Conservation (phyloP, 2,113 vertebrate species). For the Gila orcuttii region DNA sequence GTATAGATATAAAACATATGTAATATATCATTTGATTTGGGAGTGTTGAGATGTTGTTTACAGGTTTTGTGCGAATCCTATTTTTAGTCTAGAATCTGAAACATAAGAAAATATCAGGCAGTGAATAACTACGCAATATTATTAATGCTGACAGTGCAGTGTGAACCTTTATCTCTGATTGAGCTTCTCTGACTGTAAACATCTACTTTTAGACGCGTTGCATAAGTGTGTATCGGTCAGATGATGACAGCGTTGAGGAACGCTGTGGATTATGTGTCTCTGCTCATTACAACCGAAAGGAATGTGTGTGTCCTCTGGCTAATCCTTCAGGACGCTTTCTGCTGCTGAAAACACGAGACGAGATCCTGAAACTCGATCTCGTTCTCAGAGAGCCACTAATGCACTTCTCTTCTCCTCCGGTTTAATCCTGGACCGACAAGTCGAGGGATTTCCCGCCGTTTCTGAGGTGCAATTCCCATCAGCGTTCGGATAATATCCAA, state of each 20-base stretch:
- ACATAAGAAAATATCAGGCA: neutral
- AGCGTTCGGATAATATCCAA: neutral
- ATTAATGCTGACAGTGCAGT: neutral
- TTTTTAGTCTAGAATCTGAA: neutral
- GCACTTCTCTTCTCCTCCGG: neutral
- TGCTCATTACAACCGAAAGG: slow-evolving; percentile 51
- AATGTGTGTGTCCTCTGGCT: slow-evolving; percentile 59
- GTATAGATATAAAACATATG: too few species aligned
- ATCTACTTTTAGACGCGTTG: slow-evolving; percentile 43
- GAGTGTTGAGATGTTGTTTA: neutral
- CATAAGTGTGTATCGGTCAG: slow-evolving; percentile 1
- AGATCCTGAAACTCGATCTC: slow-evolving; percentile 23
- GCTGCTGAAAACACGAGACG: slow-evolving; percentile 7
- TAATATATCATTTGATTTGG: neutral
- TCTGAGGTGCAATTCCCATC: neutral
- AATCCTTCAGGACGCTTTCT: neutral
- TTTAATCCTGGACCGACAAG: neutral
- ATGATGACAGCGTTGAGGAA: neutral
- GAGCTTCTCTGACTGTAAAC: neutral
- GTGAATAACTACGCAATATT: neutral
- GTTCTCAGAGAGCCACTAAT: slow-evolving; percentile 23
- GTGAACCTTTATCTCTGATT: neutral
- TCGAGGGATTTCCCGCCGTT: slow-evolving; percentile 16
- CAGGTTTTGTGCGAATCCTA: neutral
- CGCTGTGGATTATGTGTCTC: slow-evolving; percentile 60